phyloP scores from a whole-genome alignment of 2,113 vertebrate genomes.

The Rutilus rutilus region DNA sequence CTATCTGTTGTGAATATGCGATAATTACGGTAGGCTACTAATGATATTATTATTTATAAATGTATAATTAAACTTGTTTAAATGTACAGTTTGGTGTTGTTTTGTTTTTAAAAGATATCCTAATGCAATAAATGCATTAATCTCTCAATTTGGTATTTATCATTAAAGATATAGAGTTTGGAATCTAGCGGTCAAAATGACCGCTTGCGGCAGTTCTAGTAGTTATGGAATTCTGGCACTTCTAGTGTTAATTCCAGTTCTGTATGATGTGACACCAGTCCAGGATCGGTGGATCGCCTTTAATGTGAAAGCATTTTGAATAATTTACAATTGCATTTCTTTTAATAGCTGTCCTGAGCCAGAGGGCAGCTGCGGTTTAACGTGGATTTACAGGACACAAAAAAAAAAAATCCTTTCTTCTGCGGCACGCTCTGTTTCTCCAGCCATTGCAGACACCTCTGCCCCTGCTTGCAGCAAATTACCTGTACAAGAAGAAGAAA shows the following conservation, averaged over 20 bases:
- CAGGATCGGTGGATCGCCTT: background rate
- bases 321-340: constrained; percentile 62
- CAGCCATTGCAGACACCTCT: constrained; percentile 48
- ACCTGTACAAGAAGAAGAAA: constrained; percentile 54
- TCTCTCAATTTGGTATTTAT: too few species aligned
- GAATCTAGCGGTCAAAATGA: too few species aligned
- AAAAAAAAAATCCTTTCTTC: constrained; percentile 12
- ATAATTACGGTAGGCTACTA: too few species aligned
- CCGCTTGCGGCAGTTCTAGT: too few species aligned
- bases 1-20: too few species aligned
- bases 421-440: constrained; percentile 54
- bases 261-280: background rate
- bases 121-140: too few species aligned
- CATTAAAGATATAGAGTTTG: too few species aligned
- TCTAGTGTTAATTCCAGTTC: background rate
- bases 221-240: too few species aligned
- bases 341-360: constrained; percentile 60
- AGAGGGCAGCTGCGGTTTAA: constrained; percentile 50
- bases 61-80: too few species aligned
- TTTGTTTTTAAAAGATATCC: too few species aligned
- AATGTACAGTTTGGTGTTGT: too few species aligned
- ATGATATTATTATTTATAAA: too few species aligned
- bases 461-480: constrained; percentile 54
- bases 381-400: constrained; percentile 6
- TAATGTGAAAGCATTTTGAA: constrained; percentile 59